phyloP scores from a whole-genome alignment of 2,113 vertebrate species.

The Danio rerio region GRCz12tu NC_133196.1:16626001-16626500 shows the following conservation, averaged over 20 bases:
- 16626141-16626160: slow-evolving; percentile 1
- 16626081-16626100: slow-evolving; percentile 1
- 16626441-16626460: neutral
- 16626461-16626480: neutral
- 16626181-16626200: neutral
- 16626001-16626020: slow-evolving; percentile 13
- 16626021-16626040: slow-evolving; percentile 47
- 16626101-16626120: neutral
- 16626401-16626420: neutral
- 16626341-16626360: too few relatives aligned
- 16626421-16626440: neutral
- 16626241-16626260: neutral
- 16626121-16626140: neutral
- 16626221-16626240: neutral
- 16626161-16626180: neutral
- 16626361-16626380: too few relatives aligned
- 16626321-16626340: too few relatives aligned
- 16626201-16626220: neutral
- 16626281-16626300: neutral
- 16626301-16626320: too few relatives aligned
- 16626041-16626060: slow-evolving; percentile 5
- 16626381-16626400: neutral
- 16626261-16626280: neutral
- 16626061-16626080: slow-evolving; percentile 16
- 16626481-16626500: neutral